Evolutionary conservation across 2,113 vertebrate genomes (phyloP), one percentile per base, ranked within the genome.

Genomic region (Zosterops borbonicus): DNA sequence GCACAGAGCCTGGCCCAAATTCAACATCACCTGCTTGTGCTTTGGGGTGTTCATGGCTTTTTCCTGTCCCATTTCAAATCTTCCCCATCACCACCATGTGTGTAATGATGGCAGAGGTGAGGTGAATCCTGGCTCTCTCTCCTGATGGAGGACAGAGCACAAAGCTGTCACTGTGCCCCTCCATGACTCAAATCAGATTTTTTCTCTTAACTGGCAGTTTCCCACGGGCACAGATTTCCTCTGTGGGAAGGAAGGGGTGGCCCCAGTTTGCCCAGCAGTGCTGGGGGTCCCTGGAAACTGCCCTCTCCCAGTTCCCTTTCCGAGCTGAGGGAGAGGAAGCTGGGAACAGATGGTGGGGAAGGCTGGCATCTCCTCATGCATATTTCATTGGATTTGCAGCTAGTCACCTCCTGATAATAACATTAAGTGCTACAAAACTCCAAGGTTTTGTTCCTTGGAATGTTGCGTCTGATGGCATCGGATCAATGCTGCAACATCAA

Each of bases 301-400:
- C 63, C 79, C 93, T 69, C 89, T 74, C 33, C 73, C 63, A 77
- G 77, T 90, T 92, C 90, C 82, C 64, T 58, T 41, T 53, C 80
- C 31, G 89, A 87, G 62, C 31, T 28, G 67, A 73, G 90, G 91
- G 62, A 89, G 68, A 91, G 67, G 7, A 84, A 86, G 81, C 78
- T 53, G 83, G 89, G 88, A 95, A 90, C 95, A 95, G 94, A 91
- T 92, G 92, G 84, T 25, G 65, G 92, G 91, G 91, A 91, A 81
- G 63, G 87, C 70, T 96, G 84, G 84, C 86, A 89, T 88, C 87
- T 94, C 92, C 91, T 84, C 91, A 90, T 89, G 91, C 87, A 92
- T 56, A 79, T 93, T 96, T 56, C 84, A 68, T 85, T 82, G 88
- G 75, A 70, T 95, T 92, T 94, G 78, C 92, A 92, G 83, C 80